Conservation (phyloP, 1,140 invertebrate species). For the Oryctes rhinoceros region DNA sequence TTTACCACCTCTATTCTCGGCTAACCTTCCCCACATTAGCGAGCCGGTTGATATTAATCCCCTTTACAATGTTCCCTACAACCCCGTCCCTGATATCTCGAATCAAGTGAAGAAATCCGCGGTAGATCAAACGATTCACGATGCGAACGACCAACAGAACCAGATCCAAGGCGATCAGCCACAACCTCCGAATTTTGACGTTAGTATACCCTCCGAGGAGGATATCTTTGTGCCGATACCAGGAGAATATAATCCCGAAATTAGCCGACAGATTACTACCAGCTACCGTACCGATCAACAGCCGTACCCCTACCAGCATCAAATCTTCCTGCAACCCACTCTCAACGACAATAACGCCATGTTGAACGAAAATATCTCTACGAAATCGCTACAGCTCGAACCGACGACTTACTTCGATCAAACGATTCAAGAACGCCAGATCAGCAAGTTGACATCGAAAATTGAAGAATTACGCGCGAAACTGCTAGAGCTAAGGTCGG, state of each 20-base stretch:
- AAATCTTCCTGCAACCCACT: background rate
- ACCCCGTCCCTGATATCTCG: constrained; percentile 20
- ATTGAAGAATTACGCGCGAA: constrained; percentile 55
- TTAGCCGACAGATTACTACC: no score
- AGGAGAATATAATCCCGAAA: background rate
- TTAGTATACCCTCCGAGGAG: background rate
- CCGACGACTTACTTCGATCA: constrained; percentile 41
- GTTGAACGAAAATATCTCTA: background rate
- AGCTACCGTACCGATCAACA: background rate
- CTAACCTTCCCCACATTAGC: background rate
- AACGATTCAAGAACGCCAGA: constrained; percentile 53
- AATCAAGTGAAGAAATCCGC: constrained; percentile 40
- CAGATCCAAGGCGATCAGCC: constrained; percentile 22
- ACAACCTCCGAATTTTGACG: background rate
- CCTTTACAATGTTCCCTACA: background rate
- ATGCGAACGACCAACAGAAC: constrained; percentile 29
- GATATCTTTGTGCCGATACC: constrained; percentile 18
- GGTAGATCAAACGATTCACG: background rate
- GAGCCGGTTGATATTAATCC: constrained; percentile 29
- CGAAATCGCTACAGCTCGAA: constrained; percentile 21
- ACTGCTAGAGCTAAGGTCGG: constrained; percentile 53
- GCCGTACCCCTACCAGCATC: constrained; percentile 1
- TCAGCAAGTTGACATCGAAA: constrained; percentile 56
- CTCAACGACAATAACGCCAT: background rate
- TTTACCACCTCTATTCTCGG: background rate